Evolutionary conservation across 1,140 invertebrate genomes (phyloP).

Genomic region (Cecropterus lyciades): DNA sequence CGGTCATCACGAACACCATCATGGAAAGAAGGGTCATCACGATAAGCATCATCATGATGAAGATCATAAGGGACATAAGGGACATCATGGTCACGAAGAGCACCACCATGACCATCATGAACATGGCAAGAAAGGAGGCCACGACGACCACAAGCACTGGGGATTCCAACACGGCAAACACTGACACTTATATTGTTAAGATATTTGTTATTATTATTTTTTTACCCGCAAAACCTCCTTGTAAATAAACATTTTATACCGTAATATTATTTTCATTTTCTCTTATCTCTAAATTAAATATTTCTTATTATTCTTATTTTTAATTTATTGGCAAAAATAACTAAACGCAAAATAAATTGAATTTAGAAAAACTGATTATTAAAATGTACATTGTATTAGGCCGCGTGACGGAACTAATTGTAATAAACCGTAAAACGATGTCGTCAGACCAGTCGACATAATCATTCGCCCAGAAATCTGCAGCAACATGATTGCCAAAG

Average conservation of each 20-base stretch:
- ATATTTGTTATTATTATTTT: constrained; percentile 59
- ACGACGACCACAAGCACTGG: no score
- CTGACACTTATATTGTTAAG: constrained; percentile 58
- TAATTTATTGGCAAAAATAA: background rate
- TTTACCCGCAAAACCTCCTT: constrained; percentile 55
- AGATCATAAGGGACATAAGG: constrained; percentile 87
- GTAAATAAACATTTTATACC: constrained; percentile 63
- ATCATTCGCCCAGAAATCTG: constrained; percentile 77
- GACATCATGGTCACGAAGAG: constrained; percentile 87
- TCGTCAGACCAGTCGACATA: constrained; percentile 63
- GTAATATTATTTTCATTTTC: background rate
- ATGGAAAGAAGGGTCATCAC: constrained; percentile 86
- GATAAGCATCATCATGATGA: constrained; percentile 86
- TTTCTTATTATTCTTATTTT: background rate
- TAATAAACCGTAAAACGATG: constrained; percentile 63
- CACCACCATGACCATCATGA: constrained; percentile 87
- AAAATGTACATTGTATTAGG: constrained; percentile 33
- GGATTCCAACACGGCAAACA: constrained; percentile 81
- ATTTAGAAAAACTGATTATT: constrained; percentile 43
- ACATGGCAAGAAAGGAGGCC: constrained; percentile 87
- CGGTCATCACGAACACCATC: constrained; percentile 86
- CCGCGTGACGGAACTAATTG: constrained; percentile 68
- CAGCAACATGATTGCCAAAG: constrained; percentile 76
- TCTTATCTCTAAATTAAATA: background rate
- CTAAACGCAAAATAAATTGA: constrained; percentile 8